These are phyloP conservation scores for Pyrrhia umbra DNA, from an alignment of 2,888 invertebrate genomes.

Conservation along the genomic window DNA sequence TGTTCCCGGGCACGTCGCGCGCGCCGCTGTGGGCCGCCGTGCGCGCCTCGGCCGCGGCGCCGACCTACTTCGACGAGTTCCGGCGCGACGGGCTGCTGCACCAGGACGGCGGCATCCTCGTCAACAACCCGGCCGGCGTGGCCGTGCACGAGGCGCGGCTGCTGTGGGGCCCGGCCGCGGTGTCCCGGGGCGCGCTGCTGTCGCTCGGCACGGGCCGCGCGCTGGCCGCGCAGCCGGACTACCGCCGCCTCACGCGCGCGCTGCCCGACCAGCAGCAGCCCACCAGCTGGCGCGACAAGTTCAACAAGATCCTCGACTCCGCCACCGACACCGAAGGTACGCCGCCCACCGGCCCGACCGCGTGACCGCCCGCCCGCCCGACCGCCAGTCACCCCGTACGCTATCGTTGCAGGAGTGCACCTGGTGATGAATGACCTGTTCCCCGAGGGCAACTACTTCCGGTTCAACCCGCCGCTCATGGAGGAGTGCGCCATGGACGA, in stretches of 20 bases:
- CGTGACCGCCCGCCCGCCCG: too few relatives aligned
- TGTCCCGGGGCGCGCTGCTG: constrained; percentile 93
- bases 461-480: constrained; percentile 97
- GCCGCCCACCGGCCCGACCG: too few relatives aligned
- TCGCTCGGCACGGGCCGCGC: constrained; percentile 95
- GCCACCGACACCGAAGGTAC: constrained; percentile 96
- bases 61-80: constrained; percentile 97
- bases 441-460: constrained; percentile 93
- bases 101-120: constrained; percentile 95
- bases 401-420: constrained; percentile 94
- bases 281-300: constrained; percentile 94
- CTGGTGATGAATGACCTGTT: constrained; percentile 93
- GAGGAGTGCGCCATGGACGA: constrained; percentile 95
- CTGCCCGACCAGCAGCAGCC: constrained; percentile 58
- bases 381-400: too few relatives aligned
- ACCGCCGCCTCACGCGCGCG: constrained; percentile 21
- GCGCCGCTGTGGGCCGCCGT: constrained; percentile 95
- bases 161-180: constrained; percentile 93
- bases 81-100: constrained; percentile 92
- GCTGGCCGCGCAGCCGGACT: constrained; percentile 60
- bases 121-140: constrained; percentile 97
- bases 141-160: constrained; percentile 96
- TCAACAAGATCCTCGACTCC: constrained; percentile 95
- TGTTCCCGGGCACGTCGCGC: constrained; percentile 93
- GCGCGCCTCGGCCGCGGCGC: constrained; percentile 97